Conservation (phyloP, 2,888 invertebrate genomes). For the Hypercompe scribonia region DNA sequence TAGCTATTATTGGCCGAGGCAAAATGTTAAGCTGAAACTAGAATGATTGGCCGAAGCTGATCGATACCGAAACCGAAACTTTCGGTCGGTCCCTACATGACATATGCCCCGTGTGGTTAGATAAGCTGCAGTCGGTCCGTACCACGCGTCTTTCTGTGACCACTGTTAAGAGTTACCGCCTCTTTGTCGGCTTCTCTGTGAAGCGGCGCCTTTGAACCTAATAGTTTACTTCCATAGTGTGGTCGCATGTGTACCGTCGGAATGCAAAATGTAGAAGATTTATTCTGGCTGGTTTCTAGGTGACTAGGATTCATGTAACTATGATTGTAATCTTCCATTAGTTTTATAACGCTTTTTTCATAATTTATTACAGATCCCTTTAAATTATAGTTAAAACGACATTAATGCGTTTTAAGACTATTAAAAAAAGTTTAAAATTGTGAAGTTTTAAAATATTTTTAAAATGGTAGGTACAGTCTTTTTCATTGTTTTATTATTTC, state of each 20-base stretch:
- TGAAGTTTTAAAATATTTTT: no score
- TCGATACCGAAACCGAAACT: no score
- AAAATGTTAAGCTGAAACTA: no score
- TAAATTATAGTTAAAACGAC: not conserved
- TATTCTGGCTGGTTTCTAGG: not conserved
- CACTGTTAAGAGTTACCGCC: constrained; percentile 53
- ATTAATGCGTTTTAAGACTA: not conserved
- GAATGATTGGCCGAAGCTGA: no score
- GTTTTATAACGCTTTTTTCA: not conserved
- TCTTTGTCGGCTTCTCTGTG: constrained; percentile 48
- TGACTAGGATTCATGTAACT: not conserved
- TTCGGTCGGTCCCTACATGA: no score
- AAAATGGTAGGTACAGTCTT: no score
- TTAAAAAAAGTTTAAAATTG: not conserved
- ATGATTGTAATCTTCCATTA: not conserved
- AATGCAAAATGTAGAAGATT: constrained; percentile 8
- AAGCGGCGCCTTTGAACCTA: constrained; percentile 33
- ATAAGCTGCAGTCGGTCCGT: constrained; percentile 29
- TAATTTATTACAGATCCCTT: not conserved
- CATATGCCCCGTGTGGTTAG: constrained; percentile 10
- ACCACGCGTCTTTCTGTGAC: constrained; percentile 31
- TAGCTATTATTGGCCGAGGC: no score
- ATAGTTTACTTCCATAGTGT: constrained; percentile 39
- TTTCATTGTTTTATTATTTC: no score
- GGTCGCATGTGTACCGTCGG: constrained; percentile 28